Percentiles rank a stretch among this genome's conserved stretches.
phyloP scores from a whole-genome alignment of 2,797 vertebrate genomes.

The Helarctos malayanus region DNA sequence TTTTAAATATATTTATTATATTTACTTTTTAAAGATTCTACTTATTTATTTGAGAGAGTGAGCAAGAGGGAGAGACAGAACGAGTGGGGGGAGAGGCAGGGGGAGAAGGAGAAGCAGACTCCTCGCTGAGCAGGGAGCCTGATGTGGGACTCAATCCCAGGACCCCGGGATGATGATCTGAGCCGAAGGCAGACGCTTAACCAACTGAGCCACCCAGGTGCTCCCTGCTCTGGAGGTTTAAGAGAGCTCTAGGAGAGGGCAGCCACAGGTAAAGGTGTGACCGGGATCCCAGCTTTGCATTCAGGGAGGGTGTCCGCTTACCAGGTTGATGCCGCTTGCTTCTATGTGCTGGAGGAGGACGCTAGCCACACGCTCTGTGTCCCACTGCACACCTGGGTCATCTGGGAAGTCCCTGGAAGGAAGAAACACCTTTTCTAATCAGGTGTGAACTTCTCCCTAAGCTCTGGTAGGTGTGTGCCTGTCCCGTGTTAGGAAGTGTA shows the following conservation, averaged over 20 bases:
- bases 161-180: not conserved
- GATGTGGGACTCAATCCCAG: rapidly evolving
- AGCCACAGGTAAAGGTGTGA: not conserved
- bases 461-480: not conserved
- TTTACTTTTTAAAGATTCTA: not conserved
- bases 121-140: not conserved
- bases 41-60: not conserved
- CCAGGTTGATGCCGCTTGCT: conserved; percentile 92
- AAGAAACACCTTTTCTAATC: conserved; percentile 26
- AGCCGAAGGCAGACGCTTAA: not conserved
- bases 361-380: conserved; percentile 89
- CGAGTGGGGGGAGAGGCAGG: not conserved
- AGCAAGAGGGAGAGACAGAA: not conserved
- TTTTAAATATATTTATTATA: no score
- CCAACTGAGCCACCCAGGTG: not conserved
- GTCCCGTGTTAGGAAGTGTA: not conserved
- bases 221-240: not conserved
- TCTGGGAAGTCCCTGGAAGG: conserved; percentile 94
- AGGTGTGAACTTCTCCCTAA: not conserved
- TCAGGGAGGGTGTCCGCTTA: conserved; percentile 80
- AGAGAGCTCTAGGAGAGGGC: not conserved
- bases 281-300: not conserved
- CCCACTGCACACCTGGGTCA: conserved; percentile 94
- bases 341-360: conserved; percentile 91
- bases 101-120: not conserved